Base-by-base conservation (phyloP, 30 jellyfish, hydroid and myxozoan genomes). In the Turritopsis dohrnii region DNA sequence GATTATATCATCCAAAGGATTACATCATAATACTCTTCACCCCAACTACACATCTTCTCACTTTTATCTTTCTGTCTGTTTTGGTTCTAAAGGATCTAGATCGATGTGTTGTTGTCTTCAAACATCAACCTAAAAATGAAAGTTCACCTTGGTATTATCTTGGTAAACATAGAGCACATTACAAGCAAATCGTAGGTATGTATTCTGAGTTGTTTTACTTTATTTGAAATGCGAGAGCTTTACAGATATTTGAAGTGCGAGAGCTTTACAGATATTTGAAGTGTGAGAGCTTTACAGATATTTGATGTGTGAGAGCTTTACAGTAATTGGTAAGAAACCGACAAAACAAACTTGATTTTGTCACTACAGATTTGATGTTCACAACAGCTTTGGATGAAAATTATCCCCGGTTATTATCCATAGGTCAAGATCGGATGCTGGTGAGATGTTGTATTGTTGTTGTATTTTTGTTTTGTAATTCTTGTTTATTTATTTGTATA, bases 101-200 rank as follows among this genome's bases (percentile, higher is more conserved):
- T 71, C 76, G 86, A 18, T 90, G 97, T 66, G 95, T 90, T 22
- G 74, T 91, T 5, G 77, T 90, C 28, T 90, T 90, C 85, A 84
- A 82, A 79, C 86, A 84, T 13, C 86, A 86, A 66, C 87, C 75
- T 18, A 74, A 52, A 60, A 84, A 77, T 54, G 71, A 79, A 29
- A 26, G 85, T 21, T 86, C 54, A 52, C 88, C 92, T 0, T 90
- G 97, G 97, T 80, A 72, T 52, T 90, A 85, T 71, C 77, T 90
- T 81, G 97, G 97, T 3, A 90, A 90, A 83, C 95, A 86, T 26
- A 66, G 97, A 79, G 95, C 97, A 24, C 97, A 90, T 74, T 90
- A 90, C 65, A 90, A 90, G 30, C 81, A 54, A 17, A 84, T 90
- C 24, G 88, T 65, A n/a, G 97, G 97, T 90, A 52, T 28, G 95